Evolutionary conservation across 2,113 vertebrate species (phyloP).

Genomic region (Ageneiosus marmoratus): DNA sequence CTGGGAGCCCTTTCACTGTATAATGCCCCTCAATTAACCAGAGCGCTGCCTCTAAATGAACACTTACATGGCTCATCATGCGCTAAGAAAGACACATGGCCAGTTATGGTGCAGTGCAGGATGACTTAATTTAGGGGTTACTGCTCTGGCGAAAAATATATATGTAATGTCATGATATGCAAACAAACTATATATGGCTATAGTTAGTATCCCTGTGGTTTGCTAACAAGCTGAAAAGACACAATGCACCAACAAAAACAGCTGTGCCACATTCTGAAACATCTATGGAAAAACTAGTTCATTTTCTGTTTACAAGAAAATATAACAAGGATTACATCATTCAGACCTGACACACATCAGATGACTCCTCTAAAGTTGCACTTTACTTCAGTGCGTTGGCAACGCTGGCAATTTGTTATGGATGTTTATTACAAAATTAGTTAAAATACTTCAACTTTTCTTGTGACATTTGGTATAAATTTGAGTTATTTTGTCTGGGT

Average conservation of each 20-base stretch:
- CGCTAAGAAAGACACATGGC: conserved; percentile 16
- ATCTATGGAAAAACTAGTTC: conserved; percentile 13
- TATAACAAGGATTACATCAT: conserved; percentile 16
- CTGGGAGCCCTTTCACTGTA: conserved; percentile 28
- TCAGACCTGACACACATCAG: not conserved
- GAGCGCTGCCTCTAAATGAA: conserved; percentile 40
- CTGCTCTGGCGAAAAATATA: not conserved
- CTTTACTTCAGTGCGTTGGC: not conserved
- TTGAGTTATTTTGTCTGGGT: not conserved
- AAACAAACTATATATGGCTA: not conserved
- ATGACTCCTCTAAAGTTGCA: not conserved
- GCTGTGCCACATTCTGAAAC: not conserved
- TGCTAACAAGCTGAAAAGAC: conserved; percentile 4
- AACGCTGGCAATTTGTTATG: not conserved
- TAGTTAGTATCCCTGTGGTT: not conserved
- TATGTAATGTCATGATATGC: not conserved
- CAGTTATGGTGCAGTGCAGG: not conserved
- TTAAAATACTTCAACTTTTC: not conserved
- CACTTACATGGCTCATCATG: conserved; percentile 38
- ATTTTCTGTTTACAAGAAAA: conserved; percentile 1
- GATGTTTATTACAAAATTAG: not conserved
- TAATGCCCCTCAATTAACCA: conserved; percentile 39
- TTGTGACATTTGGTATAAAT: not conserved
- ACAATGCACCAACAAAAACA: conserved; percentile 8
- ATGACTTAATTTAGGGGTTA: conserved; percentile 9